Evolutionary conservation across 2,797 vertebrate species (phyloP), one percentile per base, ranked within the genome.

Genomic region (Anas bahamensis): DNA sequence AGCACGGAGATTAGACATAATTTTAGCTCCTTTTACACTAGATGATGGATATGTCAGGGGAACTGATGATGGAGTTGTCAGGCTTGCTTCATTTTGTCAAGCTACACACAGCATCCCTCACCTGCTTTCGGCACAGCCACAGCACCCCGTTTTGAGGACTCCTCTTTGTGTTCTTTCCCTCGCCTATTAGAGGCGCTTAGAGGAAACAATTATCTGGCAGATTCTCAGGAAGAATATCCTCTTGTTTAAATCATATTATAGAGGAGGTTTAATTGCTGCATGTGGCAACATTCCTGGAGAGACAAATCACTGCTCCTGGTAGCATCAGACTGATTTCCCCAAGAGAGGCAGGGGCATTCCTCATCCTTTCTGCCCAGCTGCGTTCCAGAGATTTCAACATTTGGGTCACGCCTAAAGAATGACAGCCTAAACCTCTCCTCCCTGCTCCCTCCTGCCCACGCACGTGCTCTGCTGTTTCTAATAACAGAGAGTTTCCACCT

Each of bases 201-300:
- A 95, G 57, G 65, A 73, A 90, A 66, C 83, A 83, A 24, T 76
- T 68, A 89, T 33, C 55, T 90, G 91, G 63, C 33, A 75, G 46
- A 89, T 89, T 80, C 59, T 74, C 68, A 42, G 55, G 68, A 37
- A 65, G 70, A 80, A 68, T 50, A 88, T 13, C 37, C 29, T 79
- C 48, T 77, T 50, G 29, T 77, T 94, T 85, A 77, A 93, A 78
- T 90, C 76, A 73, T 33, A 37, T 74, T 22, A 29, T 24, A 52
- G 70, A 13, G 6, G 60, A 94, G 79, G 66, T 44, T 95, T 95
- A 85, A 95, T 93, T 96, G 86, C 91, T 94, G 88, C 82, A 94
- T 87, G 94, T 93, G 93, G 81, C 56, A 94, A 46, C 91, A 92
- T 97, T 97, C 90, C 78, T 96, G 78, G 33, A 33, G 76, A 85